A percentile compares a stretch with the other conserved stretches of the same genome.
Evolutionary conservation across 2,113 vertebrate species (phyloP).

Genomic region (Alethe castanea): DNA sequence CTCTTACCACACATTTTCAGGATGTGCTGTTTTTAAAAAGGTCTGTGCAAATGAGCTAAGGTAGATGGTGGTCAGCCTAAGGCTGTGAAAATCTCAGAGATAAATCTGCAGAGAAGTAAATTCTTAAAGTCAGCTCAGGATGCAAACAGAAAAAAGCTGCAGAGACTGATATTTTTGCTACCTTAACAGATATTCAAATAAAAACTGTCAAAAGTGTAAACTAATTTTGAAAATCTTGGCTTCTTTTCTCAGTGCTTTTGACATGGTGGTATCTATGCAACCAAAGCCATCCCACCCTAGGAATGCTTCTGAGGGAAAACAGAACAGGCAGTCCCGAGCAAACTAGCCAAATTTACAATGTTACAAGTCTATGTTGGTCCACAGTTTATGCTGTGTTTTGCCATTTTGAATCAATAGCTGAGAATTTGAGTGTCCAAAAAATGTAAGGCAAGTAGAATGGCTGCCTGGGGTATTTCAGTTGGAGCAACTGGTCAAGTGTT

Average conservation of each 20-base stretch:
- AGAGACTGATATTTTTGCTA: background rate
- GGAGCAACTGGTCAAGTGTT: rapidly evolving
- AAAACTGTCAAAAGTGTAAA: background rate
- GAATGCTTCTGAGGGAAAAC: background rate
- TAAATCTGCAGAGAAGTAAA: background rate
- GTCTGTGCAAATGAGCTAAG: background rate
- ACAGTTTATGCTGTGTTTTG: background rate
- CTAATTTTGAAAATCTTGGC: background rate
- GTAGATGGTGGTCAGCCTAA: background rate
- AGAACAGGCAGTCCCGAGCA: background rate
- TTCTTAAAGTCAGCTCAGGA: background rate
- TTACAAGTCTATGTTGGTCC: background rate
- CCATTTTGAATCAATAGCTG: background rate
- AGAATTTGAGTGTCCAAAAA: background rate
- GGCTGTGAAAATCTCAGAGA: background rate
- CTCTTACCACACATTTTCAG: background rate
- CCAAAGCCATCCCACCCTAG: background rate
- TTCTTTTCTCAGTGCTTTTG: background rate
- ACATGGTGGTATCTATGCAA: background rate
- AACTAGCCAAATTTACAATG: background rate
- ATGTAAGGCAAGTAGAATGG: background rate
- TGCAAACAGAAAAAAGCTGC: background rate
- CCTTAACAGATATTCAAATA: background rate
- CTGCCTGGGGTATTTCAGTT: background rate
- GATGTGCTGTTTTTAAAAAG: background rate